Percentiles rank a stretch among this genome's conserved stretches.
phyloP scores from a whole-genome alignment of 2,888 invertebrate species.

The Prosopocoilus inquinatus region DNA sequence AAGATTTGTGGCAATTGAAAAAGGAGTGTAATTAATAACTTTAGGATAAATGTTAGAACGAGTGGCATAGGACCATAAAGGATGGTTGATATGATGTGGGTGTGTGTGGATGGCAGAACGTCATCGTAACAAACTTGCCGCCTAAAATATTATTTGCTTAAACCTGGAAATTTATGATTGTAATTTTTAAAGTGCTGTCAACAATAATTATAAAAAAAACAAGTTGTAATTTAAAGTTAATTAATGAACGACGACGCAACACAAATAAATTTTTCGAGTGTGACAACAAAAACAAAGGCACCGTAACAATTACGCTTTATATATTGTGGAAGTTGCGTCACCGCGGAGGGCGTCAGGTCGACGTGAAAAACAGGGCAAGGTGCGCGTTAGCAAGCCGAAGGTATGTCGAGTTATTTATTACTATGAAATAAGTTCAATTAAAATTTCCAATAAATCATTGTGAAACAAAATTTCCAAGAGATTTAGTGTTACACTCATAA shows the following conservation, averaged over 20 bases:
- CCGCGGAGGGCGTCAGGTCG: not conserved
- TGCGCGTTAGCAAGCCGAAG: not conserved
- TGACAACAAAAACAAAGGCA: not conserved
- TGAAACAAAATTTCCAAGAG: slow-evolving; percentile 39
- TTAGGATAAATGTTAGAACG: no score
- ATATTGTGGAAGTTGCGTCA: not conserved
- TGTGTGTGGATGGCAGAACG: no score
- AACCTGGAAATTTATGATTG: no score
- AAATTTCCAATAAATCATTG: slow-evolving; percentile 36
- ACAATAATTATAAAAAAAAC: slow-evolving; percentile 8
- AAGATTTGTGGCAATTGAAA: no score
- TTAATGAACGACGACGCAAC: slow-evolving; percentile 1
- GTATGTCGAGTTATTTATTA: slow-evolving; percentile 10
- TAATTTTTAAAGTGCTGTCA: not conserved
- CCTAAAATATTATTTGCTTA: no score
- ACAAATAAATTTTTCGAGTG: not conserved
- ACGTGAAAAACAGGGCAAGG: not conserved
- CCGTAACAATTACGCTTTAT: not conserved
- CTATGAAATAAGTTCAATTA: slow-evolving; percentile 28
- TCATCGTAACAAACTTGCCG: no score
- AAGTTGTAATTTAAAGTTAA: slow-evolving; percentile 7
- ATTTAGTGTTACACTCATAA: slow-evolving; percentile 36
- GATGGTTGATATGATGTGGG: no score
- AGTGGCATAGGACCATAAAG: no score
- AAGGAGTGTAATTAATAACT: no score